Percentiles rank a stretch among this genome's conserved stretches.
Conservation (phyloP, 2,113 vertebrate species). For the Burhinus oedicnemus region DNA sequence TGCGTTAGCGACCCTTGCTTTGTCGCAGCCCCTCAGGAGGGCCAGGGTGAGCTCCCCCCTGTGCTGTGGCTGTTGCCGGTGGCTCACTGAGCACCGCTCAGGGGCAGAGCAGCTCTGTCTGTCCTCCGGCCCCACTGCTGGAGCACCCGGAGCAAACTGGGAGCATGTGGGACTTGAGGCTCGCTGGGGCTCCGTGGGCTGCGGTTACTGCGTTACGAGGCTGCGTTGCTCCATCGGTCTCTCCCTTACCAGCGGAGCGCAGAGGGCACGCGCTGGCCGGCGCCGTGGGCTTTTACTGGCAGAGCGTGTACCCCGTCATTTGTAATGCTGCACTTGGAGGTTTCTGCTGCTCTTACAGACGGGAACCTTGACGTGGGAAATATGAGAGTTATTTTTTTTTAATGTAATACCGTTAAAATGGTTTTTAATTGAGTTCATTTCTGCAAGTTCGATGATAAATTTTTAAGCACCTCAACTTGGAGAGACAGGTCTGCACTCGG, state of each 20-base stretch:
- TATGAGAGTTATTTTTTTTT: neutral
- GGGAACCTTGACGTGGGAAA: neutral
- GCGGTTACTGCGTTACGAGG: accelerated
- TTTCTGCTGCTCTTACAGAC: neutral
- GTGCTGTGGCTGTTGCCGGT: neutral
- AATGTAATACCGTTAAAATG: neutral
- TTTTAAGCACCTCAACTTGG: neutral
- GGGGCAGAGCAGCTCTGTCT: neutral
- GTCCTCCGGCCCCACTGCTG: neutral
- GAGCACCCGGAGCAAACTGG: neutral
- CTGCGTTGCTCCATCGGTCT: accelerated
- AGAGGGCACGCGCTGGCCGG: accelerated
- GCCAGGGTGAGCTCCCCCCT: accelerated
- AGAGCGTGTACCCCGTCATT: neutral
- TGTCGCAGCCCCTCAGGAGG: neutral
- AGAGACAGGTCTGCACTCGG: neutral
- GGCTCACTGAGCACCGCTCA: no score
- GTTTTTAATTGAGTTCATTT: constrained; percentile 25
- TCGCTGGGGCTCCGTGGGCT: accelerated
- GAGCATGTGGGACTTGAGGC: accelerated
- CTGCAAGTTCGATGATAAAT: neutral
- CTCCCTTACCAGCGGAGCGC: neutral
- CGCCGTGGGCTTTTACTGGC: neutral
- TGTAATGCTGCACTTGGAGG: neutral
- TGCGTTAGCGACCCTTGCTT: no score